Evolutionary conservation across 2,797 vertebrate species (phyloP), one percentile per base, ranked within the genome.

Genomic region (Myotis findleyi): DNA sequence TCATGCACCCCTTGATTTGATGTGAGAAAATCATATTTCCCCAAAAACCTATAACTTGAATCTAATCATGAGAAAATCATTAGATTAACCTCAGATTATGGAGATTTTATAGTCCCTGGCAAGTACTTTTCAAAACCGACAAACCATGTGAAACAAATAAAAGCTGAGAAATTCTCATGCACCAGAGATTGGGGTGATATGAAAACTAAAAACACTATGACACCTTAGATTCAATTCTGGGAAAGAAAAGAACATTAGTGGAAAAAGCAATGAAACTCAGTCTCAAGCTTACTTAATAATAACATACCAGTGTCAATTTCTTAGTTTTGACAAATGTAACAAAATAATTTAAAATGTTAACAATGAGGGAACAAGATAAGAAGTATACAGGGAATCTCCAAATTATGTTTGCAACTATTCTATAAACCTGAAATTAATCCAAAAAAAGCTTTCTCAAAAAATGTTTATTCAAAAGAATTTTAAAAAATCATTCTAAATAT

Each of bases 241-340:
- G 69, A 68, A 30, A 83, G 41, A 77, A 59, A 12, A 86, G 7
- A 25, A 7, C 12, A 57, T 57, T 62, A 12, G n/a, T 33, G 68
- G 4, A 33, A 85, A 79, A 57, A 80, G 27, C n/a, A 7, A 30
- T 47, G 14, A 93, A 82, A 53, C 66, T 27, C 38, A 79, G 11
- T n/a, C 30, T 79, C 21, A 6, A 17, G 2, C 88, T 71, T 89
- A 36, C 57, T 85, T 85, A 77, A 59, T 49, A 73, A 13, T 36
- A 72, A 47, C 14, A 5, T 16, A 57, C 38, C 20, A 73, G 14
- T 57, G 3, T 47, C 49, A 59, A 11, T 72, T 71, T 89, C 44
- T 90, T 91, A 75, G 13, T 91, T 94, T 92, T 73, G 53, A 59
- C 38, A 95, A 79, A 81, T 41, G 14, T 57, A 77, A 81, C 7